Percentiles rank a stretch among this genome's conserved stretches.
Conservation (phyloP, 2,113 vertebrate species). For the Struthidea cinerea region DNA sequence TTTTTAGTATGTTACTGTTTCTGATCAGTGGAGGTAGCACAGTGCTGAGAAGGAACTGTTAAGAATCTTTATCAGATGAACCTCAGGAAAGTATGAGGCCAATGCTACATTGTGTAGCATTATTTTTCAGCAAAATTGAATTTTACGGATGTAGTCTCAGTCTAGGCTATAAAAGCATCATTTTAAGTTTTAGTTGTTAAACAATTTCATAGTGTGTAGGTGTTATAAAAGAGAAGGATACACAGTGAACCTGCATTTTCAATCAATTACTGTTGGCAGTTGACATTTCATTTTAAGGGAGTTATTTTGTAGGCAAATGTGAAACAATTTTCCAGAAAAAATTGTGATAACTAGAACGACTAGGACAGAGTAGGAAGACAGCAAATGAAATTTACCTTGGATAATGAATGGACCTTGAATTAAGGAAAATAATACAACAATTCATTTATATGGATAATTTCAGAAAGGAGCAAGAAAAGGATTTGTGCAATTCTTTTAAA, state of each 20-base stretch:
- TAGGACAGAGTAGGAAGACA: neutral
- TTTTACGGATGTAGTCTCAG: neutral
- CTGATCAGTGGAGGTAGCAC: neutral
- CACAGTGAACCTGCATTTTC: neutral
- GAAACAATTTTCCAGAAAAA: neutral
- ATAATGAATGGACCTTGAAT: neutral
- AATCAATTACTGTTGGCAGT: neutral
- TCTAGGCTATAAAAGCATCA: neutral
- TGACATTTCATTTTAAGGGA: neutral
- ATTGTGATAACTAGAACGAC: neutral
- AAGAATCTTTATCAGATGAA: neutral
- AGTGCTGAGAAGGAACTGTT: neutral
- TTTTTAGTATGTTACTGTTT: neutral
- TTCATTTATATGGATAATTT: neutral
- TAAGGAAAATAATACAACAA: neutral
- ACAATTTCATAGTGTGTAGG: neutral
- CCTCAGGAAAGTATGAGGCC: neutral
- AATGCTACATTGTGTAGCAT: neutral
- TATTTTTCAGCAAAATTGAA: neutral
- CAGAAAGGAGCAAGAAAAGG: neutral
- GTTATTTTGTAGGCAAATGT: neutral
- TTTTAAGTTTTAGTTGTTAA: neutral
- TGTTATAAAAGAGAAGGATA: neutral
- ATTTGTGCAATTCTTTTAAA: neutral
- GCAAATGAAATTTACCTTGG: neutral